phyloP scores from a whole-genome alignment of 2,888 invertebrate genomes.

The Baronia brevicornis region DNA sequence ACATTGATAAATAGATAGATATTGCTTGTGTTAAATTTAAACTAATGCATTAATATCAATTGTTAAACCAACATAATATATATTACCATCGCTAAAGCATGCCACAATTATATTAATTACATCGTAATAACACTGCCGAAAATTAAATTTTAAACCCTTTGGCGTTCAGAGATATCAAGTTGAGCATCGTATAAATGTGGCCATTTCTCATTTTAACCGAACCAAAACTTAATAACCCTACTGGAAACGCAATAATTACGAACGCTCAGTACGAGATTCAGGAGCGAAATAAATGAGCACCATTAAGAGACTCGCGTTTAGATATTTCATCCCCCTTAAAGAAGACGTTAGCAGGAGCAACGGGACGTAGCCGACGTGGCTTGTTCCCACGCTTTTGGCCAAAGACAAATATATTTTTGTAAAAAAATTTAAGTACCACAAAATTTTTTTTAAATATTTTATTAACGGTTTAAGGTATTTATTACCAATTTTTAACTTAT shows the following conservation, averaged over 20 bases:
- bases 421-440: no score
- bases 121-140: constrained; percentile 53
- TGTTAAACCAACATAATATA: no score
- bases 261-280: constrained; percentile 68
- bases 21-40: no score
- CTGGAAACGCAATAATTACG: constrained; percentile 72
- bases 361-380: constrained; percentile 38
- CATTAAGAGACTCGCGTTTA: constrained; percentile 71
- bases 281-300: constrained; percentile 69
- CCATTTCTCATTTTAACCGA: constrained; percentile 71
- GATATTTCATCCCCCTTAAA: constrained; percentile 72
- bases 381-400: constrained; percentile 58
- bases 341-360: constrained; percentile 60
- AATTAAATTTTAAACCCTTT: constrained; percentile 69
- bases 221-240: constrained; percentile 73
- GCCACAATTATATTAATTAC: constrained; percentile 60
- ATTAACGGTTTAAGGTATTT: no score
- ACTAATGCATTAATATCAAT: no score
- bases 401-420: constrained; percentile 38
- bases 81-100: constrained; percentile 17
- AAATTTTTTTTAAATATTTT: no score
- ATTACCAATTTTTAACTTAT: no score
- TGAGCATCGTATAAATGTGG: constrained; percentile 65
- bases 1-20: no score
- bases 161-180: constrained; percentile 60